Conservation (phyloP, 2,888 invertebrate genomes). For the Globia sparganii region DNA sequence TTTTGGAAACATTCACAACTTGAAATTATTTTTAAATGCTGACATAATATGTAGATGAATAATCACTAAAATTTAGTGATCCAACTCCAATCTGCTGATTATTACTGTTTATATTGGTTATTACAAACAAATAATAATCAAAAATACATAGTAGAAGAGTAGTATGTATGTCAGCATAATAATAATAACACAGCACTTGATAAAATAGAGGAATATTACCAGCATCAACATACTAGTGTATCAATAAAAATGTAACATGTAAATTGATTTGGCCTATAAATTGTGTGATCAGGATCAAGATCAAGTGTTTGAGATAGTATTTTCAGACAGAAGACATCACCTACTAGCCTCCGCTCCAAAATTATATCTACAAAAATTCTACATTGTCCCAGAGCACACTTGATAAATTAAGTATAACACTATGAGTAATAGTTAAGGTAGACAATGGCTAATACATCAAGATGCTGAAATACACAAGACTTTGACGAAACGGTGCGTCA, state of each 20-base stretch:
- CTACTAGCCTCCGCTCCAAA: neutral
- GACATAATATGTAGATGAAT: neutral
- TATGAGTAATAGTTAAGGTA: too few species aligned
- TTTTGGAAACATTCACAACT: neutral
- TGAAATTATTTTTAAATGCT: neutral
- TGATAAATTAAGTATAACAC: neutral
- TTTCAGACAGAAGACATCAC: neutral
- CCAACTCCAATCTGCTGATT: neutral
- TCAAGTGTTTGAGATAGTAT: neutral
- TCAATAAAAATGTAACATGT: neutral
- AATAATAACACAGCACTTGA: neutral
- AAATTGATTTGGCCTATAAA: neutral
- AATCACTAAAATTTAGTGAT: neutral
- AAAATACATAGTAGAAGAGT: neutral
- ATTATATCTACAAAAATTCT: neutral
- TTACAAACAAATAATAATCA: neutral
- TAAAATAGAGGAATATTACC: neutral
- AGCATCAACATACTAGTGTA: neutral
- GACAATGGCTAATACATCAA: neutral
- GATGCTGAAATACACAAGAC: neutral
- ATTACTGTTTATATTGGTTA: neutral
- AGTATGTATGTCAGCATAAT: conserved; percentile 5
- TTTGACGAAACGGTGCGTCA: conserved; percentile 30
- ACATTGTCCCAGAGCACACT: neutral
- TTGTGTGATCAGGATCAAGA: neutral